A percentile compares a stretch with the other conserved stretches of the same genome.
Evolutionary conservation across 1,140 invertebrate species (phyloP).

Genomic region (Bombus superbus): DNA sequence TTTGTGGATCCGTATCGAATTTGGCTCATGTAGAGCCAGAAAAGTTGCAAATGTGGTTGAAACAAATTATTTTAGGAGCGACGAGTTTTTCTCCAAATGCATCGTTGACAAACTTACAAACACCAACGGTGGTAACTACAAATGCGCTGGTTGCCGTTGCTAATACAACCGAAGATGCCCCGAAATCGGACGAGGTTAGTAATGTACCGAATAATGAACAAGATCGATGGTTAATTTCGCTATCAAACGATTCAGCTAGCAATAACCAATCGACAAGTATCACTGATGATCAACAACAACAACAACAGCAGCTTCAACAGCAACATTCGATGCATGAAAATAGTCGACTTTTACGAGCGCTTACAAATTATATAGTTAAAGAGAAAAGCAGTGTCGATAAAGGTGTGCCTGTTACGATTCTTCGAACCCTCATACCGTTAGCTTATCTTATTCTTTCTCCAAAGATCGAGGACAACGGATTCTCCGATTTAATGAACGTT

Average conservation of each 20-base stretch:
- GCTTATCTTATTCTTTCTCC: constrained; percentile 87
- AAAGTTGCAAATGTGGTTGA: constrained; percentile 88
- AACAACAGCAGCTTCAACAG: constrained; percentile 67
- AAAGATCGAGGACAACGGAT: constrained; percentile 88
- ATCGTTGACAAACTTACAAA: constrained; percentile 79
- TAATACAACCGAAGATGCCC: constrained; percentile 52
- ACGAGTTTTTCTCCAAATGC: constrained; percentile 78
- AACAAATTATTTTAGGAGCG: constrained; percentile 86
- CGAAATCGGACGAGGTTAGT: constrained; percentile 67
- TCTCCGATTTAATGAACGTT: constrained; percentile 92
- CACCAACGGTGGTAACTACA: constrained; percentile 72
- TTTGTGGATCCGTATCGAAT: constrained; percentile 87
- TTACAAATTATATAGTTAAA: constrained; percentile 90
- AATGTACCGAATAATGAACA: constrained; percentile 72
- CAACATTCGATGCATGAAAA: constrained; percentile 86
- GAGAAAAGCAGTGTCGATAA: constrained; percentile 86
- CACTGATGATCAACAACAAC: constrained; percentile 68
- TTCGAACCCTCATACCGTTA: constrained; percentile 90
- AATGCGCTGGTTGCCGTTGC: constrained; percentile 55
- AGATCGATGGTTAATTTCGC: constrained; percentile 69
- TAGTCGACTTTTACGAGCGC: constrained; percentile 87
- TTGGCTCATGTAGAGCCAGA: constrained; percentile 86
- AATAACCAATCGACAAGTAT: constrained; percentile 69
- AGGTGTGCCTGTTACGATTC: constrained; percentile 88
- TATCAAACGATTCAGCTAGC: constrained; percentile 64